These are phyloP conservation scores for Beris chalybata DNA, from an alignment of 2,888 invertebrate species.

Conservation along the genomic window DNA sequence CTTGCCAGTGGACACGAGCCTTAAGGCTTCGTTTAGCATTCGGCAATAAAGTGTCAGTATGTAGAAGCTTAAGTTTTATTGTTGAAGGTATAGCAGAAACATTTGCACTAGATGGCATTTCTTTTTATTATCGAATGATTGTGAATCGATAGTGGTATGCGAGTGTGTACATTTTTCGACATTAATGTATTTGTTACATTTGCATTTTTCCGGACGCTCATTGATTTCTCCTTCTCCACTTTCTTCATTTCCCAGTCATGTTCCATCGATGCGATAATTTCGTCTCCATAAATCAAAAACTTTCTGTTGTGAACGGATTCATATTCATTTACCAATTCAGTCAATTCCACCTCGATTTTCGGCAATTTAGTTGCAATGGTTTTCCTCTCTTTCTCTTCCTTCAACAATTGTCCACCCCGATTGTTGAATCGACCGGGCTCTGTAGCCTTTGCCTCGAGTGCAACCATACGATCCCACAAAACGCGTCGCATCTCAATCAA, in stretches of 20 bases:
- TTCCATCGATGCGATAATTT: constrained; percentile 64
- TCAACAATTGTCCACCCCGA: constrained; percentile 81
- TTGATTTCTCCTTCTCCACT: constrained; percentile 47
- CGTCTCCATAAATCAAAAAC: constrained; percentile 67
- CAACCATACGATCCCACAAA: constrained; percentile 75
- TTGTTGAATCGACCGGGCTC: constrained; percentile 84
- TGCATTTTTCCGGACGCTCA: constrained; percentile 54
- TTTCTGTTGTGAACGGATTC: constrained; percentile 59
- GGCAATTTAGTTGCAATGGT: constrained; percentile 71
- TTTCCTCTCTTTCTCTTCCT: constrained; percentile 87
- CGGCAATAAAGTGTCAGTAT: constrained; percentile 40
- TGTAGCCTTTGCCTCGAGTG: constrained; percentile 73
- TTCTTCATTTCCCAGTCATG: constrained; percentile 63
- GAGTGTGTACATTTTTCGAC: constrained; percentile 9
- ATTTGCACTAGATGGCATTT: constrained; percentile 44
- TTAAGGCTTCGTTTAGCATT: constrained; percentile 51
- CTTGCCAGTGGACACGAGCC: too few species aligned
- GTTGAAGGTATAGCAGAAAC: constrained; percentile 32
- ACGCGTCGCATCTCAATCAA: constrained; percentile 67
- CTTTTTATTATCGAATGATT: constrained; percentile 45
- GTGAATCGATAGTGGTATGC: constrained; percentile 43
- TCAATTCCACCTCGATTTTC: constrained; percentile 70
- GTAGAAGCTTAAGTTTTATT: constrained; percentile 35
- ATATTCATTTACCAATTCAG: constrained; percentile 55
- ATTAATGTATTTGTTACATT: constrained; percentile 44